Percentiles rank a stretch among this genome's conserved stretches.
Evolutionary conservation across 2,797 vertebrate species (phyloP).

Genomic region (Manis crassicaudata): DNA sequence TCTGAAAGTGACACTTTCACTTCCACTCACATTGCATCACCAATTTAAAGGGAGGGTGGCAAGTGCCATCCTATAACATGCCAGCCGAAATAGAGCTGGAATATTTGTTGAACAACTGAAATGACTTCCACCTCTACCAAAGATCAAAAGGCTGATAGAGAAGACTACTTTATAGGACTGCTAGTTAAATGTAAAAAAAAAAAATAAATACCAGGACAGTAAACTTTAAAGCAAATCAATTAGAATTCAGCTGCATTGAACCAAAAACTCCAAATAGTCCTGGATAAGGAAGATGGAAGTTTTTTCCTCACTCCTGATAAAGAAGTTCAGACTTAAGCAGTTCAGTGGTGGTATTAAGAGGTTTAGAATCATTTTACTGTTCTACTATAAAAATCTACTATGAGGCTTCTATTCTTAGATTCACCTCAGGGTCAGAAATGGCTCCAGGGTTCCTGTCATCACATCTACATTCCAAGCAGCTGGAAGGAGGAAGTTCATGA

Average conservation of each 20-base stretch:
- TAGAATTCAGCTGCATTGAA: not conserved
- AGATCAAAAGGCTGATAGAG: not conserved
- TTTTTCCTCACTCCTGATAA: not conserved
- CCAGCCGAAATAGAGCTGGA: not conserved
- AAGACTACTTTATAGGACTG: not conserved
- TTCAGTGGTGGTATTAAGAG: not conserved
- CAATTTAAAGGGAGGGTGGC: not conserved
- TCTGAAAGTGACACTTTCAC: not conserved
- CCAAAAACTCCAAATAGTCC: not conserved
- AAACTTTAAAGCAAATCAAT: not conserved
- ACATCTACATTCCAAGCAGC: not conserved
- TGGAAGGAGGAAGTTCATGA: not conserved
- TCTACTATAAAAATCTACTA: not conserved
- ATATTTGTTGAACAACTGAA: not conserved
- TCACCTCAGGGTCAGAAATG: constrained; percentile 17
- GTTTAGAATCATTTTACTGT: not conserved
- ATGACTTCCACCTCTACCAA: not conserved
- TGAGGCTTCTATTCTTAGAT: not conserved
- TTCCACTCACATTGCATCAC: not conserved
- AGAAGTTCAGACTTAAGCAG: not conserved
- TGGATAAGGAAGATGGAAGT: not conserved
- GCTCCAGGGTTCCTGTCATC: not conserved
- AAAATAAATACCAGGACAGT: not conserved
- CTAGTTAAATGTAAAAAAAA: not conserved
- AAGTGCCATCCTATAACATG: not conserved